Base-by-base conservation (phyloP, 2,888 invertebrate species). In the Imbricaverruca yamaguchii region DNA sequence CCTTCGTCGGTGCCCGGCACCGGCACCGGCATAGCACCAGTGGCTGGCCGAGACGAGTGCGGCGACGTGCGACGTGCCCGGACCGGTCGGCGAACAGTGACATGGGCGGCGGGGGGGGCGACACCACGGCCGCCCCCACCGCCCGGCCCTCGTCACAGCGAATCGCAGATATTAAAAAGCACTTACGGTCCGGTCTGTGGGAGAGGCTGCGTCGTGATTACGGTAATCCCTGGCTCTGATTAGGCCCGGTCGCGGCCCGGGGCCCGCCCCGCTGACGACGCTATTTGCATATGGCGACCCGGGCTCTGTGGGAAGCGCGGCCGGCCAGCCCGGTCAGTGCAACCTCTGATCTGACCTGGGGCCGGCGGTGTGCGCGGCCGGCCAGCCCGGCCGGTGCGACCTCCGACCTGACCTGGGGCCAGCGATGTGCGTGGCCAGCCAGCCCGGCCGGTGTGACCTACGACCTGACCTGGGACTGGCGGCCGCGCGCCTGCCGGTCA, bases 81-180 rank as follows among this genome's bases (percentile, higher is more conserved):
- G n/a, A n/a, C n/a, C n/a, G n/a, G n/a, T n/a, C 39, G 39, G 39
- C 39, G 39, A 39, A 4, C 39, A 4, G 39, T 39, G 39, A 39
- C 39, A 39, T 39, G 39, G 39, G 39, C 39, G 39, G 39, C 39
- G 1, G 39, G 39, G 39, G 39, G 39, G 39, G 9, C 74, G 74
- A 7, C 74, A 74, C 74, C 10, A 23, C 2, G 23, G 12, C 23
- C 10, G 8, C 10, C 21, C 9, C 74, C 18, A 18, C 74, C 53
- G 74, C 39, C 74, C 21, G 13, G 53, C 8, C 39, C 13, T 15
- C 74, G 74, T 53, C 53, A 74, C 74, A 74, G 18, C 53, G 53
- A 74, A 74, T 74, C 74, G 9, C 8, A 74, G 18, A 74, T 53
- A 74, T 74, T 74, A 74, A 74, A 74, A 74, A 74, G 74, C 74